A percentile compares a stretch with the other conserved stretches of the same genome.
Evolutionary conservation across 2,888 invertebrate species (phyloP).

Genomic region (Lapara coniferarum): DNA sequence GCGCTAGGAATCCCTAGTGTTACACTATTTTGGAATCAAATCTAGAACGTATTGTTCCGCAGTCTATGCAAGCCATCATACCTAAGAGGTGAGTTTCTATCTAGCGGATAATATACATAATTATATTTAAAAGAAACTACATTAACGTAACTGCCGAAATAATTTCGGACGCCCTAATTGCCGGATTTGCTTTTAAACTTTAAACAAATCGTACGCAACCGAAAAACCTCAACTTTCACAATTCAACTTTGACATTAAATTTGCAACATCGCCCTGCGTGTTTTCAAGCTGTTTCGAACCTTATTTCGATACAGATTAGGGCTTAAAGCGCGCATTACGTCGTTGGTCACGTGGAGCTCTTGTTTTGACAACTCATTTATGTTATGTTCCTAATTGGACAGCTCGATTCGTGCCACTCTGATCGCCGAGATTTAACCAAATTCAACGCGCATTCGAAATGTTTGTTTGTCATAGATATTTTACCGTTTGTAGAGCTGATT

Average conservation of each 20-base stretch:
- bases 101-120: too few relatives aligned
- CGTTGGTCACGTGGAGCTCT: slow-evolving; percentile 53
- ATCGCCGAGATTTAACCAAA: slow-evolving; percentile 51
- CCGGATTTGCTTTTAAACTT: slow-evolving; percentile 73
- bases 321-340: slow-evolving; percentile 36
- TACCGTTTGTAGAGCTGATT: slow-evolving; percentile 77
- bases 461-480: slow-evolving; percentile 75
- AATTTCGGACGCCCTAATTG: slow-evolving; percentile 66
- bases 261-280: slow-evolving; percentile 43
- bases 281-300: slow-evolving; percentile 44
- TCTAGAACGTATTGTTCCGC: too few relatives aligned
- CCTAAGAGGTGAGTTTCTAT: too few relatives aligned
- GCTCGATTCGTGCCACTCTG: slow-evolving; percentile 45
- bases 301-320: slow-evolving; percentile 46
- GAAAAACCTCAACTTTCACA: slow-evolving; percentile 70
- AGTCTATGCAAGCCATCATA: too few relatives aligned
- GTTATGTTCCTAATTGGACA: slow-evolving; percentile 74
- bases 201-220: slow-evolving; percentile 71
- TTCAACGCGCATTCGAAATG: slow-evolving; percentile 60
- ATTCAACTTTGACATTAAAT: slow-evolving; percentile 78
- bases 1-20: too few relatives aligned
- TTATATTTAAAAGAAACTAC: background rate
- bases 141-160: slow-evolving; percentile 31
- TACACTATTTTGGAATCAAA: too few relatives aligned
- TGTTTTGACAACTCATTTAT: slow-evolving; percentile 82